These are phyloP conservation scores for Crotalus horridus DNA, from an alignment of 2,113 vertebrate genomes.

Conservation along the genomic window DNA sequence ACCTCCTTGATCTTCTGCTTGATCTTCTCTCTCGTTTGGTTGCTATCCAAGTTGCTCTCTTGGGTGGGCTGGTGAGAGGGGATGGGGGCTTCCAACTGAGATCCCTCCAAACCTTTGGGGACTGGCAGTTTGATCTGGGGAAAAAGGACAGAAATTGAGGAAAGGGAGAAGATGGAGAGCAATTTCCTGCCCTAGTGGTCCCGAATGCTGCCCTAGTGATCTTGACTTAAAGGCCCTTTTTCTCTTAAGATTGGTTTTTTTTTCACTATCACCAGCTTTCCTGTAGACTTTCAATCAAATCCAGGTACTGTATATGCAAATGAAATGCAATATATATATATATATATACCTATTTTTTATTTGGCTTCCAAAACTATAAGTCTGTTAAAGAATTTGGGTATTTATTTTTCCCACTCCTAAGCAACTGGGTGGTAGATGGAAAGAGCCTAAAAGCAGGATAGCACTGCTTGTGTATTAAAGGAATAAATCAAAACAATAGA, in stretches of 20 bases:
- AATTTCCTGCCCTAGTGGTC: not conserved
- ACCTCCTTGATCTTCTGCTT: conserved; percentile 85
- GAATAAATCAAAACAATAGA: not conserved
- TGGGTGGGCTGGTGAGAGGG: conserved; percentile 14
- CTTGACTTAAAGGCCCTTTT: not conserved
- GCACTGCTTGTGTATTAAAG: not conserved
- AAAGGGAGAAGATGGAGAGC: not conserved
- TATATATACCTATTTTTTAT: no score
- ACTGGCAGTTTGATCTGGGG: conserved; percentile 70
- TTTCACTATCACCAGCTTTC: not conserved
- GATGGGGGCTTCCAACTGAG: conserved; percentile 33
- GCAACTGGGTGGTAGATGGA: not conserved
- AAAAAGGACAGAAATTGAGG: not conserved
- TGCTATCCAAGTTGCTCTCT: conserved; percentile 71
- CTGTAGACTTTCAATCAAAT: no score
- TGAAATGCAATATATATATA: no score
- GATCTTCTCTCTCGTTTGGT: conserved; percentile 82
- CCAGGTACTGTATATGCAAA: no score
- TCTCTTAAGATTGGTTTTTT: not conserved
- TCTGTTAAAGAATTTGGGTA: no score
- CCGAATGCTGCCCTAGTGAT: not conserved
- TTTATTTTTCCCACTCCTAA: no score
- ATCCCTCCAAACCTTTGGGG: conserved; percentile 62
- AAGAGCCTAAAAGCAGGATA: not conserved
- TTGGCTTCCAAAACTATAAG: no score